Evolutionary conservation across 2,888 invertebrate species (phyloP), one percentile per base, ranked within the genome.

Genomic region (Drosophila mimica): DNA sequence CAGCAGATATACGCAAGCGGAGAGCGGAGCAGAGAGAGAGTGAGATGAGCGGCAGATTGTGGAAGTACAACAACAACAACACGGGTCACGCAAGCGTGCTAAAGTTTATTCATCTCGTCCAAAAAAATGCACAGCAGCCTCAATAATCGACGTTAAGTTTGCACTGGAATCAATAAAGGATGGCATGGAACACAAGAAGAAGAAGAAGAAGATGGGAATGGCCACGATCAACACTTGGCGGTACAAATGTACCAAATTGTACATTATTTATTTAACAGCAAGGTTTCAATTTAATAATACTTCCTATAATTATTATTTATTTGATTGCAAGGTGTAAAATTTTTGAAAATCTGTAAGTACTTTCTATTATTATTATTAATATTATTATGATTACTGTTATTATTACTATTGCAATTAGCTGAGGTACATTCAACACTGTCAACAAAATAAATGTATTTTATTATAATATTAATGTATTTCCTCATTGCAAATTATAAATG

Each of bases 41-140:
- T n/a, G 62, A 48, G 58, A 31, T 56, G 61, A 57, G 64, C 46
- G 63, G 30, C n/a, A 43, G 67, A 76, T 34, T 48, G 58, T 40
- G 40, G 40, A 40, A 40, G 40, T 40, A 52, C 33, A 52, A 53
- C 49, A 49, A 48, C 48, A 30, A 49, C 65, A 78, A 79, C 84
- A 82, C 15, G 25, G 87, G 84, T 84, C 85, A 86, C 84, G 85
- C 87, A 84, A 87, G 87, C 85, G 83, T 74, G 75, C 77, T 83
- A 79, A 79, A 77, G 85, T 87, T 85, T 85, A 87, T 85, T 86
- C 87, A 87, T 87, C 87, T 86, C 78, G 56, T 62, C 69, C 74
- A 4, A 46, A 46, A 70, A 77, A 84, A 82, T 78, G 80, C 80
- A 79, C 83, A 80, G 82, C 78, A 82, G 80, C 71, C 58, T 72